Conservation (phyloP, 35 echinoderm and acorn worm species). For the Heliocidaris tuberculata region DNA sequence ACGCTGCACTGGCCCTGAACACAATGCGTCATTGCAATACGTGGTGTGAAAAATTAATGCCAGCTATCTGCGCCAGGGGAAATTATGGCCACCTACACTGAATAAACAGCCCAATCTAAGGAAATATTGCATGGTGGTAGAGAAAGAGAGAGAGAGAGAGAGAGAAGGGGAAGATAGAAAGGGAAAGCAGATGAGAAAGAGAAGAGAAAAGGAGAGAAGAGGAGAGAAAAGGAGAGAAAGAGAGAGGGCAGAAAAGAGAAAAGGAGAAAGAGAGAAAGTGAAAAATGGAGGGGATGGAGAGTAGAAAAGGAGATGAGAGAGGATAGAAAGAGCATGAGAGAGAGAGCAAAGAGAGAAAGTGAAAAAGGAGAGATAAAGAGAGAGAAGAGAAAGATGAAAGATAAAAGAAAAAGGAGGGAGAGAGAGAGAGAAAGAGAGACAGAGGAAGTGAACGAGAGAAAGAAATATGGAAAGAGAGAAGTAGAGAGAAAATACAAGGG, state of each 20-base stretch:
- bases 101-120: neutral
- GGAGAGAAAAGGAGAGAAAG: no score
- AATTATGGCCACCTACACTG: conserved; percentile 38
- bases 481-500: neutral
- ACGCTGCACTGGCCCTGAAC: neutral
- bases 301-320: neutral
- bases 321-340: neutral
- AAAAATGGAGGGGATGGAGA: neutral
- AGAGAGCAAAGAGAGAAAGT: neutral
- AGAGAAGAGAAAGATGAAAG: neutral
- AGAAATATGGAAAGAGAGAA: neutral
- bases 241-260: no score
- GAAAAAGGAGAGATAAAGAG: neutral
- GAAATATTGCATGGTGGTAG: neutral
- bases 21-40: conserved; percentile 23
- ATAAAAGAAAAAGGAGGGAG: neutral
- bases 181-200: no score
- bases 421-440: neutral
- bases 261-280: neutral
- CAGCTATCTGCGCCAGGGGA: conserved; percentile 26
- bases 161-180: no score
- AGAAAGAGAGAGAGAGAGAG: no score
- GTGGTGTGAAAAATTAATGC: conserved; percentile 31
- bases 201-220: no score
- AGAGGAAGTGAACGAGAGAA: neutral